Base-by-base conservation (phyloP, 2,797 vertebrate species). In the Tapirus indicus region DNA sequence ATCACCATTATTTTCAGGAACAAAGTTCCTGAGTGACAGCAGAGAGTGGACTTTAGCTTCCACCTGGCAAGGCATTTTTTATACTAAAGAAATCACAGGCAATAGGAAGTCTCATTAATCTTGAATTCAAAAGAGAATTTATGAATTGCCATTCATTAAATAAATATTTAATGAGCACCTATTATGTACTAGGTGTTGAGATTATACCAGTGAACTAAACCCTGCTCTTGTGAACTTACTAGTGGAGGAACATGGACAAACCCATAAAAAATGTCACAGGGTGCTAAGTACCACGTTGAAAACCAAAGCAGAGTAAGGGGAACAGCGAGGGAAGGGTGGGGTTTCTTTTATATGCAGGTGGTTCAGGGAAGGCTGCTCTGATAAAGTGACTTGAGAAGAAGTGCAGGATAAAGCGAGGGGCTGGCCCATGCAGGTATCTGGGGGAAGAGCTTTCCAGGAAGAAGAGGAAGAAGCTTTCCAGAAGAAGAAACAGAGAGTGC, bases 111-210 rank as follows among this genome's bases (percentile, higher is more conserved):
- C 54, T 82, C 41, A 7, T 78, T 56, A 75, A 72, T 90, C 49
- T 78, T 32, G 20, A 93, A 91, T 75, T 85, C 62, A 93, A 83
- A 80, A 60, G 32, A 62, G 77, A 71, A 86, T n/a, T 41, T 89
- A 52, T 69, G 52, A 93, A 83, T 66, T n/a, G 71, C 12, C 32
- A 89, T 32, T 88, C n/a, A 74, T 49, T 32, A 90, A 78, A 82
- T 35, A 77, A 69, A 78, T 38, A 66, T 41, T 78, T 71, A 90
- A 41, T 17, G 58, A 75, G 29, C 41, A 69, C 25, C 23, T 88
- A 29, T 82, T 77, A n/a, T 1, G 14, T n/a, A 47, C 18, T 25
- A 44, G 68, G 69, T 25, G 29, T 82, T 69, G 6, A n/a, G 16
- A 16, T 66, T 35, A 47, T 29, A 17, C 44, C 58, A 60, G 62